Base-by-base conservation (phyloP, 2,113 vertebrate genomes). In the Choloepus hoffmanni region DNA sequence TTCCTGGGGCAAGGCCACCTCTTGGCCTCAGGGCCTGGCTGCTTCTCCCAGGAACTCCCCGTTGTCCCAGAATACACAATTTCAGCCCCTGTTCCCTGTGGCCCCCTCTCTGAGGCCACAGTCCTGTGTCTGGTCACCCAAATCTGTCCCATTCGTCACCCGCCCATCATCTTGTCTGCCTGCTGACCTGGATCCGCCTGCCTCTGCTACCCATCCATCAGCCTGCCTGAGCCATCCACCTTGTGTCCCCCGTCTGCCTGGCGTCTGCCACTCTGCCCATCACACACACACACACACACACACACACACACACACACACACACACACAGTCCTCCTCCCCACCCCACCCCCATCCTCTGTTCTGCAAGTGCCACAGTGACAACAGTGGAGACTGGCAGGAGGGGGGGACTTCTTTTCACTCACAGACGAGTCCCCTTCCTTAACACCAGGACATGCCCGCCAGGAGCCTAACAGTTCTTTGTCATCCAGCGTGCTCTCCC, bases 101-200 rank as follows among this genome's bases (percentile, higher is more conserved):
- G 73, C 55, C 81, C 77, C 65, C 67, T 1, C 58, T 21, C 84
- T 16, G 81, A 88, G 72, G 84, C 76, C 28, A 33, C 65, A 1
- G 45, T 76, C 89, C 93, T 81, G 2, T 36, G 77, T 96, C 67
- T 85, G 60, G 73, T 55, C 83, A 86, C 78, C 89, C 67, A 65
- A 86, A 55, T 94, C 95, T 58, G 53, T 68, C 58, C 8, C 0
- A 30, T 94, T 92, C 24, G 0, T 96, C 97, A 96, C 89, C 50
- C 85, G 95, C 92, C 96, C 83, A 60, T 96, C 96, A 96, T 94
- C 86, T 70, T 91, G 95, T 96, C 97, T 97, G 90, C 91, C 78
- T 73, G 14, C 78, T 97, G 97, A 98, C 97, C 97, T 81, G 95
- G 60, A 97, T 95, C 96, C 72, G 48, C 94, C 94, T 73, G 92